These are phyloP conservation scores for Epirrhoe alternata DNA, from an alignment of 2,888 invertebrate genomes.

Conservation along the genomic window DNA sequence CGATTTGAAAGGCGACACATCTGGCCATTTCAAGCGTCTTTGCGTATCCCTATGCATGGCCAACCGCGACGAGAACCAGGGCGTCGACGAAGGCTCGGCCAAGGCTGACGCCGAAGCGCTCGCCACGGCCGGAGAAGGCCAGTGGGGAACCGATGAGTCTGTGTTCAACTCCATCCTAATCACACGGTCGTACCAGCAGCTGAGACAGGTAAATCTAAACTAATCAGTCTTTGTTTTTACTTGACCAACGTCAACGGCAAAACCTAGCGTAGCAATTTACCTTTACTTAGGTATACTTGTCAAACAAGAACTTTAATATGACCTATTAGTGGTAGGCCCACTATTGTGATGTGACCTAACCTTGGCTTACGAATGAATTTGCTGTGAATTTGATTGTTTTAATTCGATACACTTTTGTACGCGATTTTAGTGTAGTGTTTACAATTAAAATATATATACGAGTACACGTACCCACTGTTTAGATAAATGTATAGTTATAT, in stretches of 20 bases:
- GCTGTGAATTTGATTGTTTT: not conserved
- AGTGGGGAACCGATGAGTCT: conserved; percentile 97
- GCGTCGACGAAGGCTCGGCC: conserved; percentile 92
- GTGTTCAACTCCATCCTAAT: conserved; percentile 94
- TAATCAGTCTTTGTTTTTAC: too few relatives aligned
- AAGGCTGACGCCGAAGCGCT: conserved; percentile 93
- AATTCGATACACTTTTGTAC: not conserved
- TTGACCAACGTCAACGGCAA: too few relatives aligned
- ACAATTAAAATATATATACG: not conserved
- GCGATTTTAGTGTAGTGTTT: not conserved
- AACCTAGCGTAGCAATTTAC: too few relatives aligned
- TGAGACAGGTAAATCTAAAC: conserved; percentile 85
- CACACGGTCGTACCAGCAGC: conserved; percentile 94
- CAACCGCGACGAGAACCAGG: conserved; percentile 95
- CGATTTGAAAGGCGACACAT: conserved; percentile 96
- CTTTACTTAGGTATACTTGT: too few relatives aligned
- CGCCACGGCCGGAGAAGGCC: conserved; percentile 91
- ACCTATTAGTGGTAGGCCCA: not conserved
- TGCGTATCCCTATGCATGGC: conserved; percentile 95
- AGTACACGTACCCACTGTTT: not conserved
- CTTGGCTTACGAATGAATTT: not conserved
- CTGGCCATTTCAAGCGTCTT: conserved; percentile 97
- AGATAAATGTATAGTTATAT: not conserved
- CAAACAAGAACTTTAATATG: not conserved
- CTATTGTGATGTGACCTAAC: not conserved